phyloP scores from a whole-genome alignment of 35 echinoderm and acorn worm genomes.

The Ptychodera flava region DNA sequence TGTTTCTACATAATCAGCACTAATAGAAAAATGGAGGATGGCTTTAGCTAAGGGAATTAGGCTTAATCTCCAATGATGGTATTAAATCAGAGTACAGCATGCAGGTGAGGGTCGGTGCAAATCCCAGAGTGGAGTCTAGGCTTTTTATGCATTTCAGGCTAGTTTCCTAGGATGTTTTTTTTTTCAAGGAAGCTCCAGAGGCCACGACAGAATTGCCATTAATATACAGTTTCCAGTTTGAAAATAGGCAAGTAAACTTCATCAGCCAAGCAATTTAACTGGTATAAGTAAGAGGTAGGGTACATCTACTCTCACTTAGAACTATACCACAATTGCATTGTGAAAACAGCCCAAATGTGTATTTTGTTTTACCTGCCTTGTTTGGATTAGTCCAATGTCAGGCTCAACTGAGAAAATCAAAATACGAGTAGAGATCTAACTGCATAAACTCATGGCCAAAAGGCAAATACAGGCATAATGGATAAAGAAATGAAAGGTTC shows the following conservation, averaged over 20 bases:
- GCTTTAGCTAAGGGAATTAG: neutral
- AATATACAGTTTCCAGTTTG: neutral
- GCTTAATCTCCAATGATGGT: neutral
- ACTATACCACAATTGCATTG: neutral
- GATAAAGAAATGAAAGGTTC: neutral
- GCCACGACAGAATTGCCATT: neutral
- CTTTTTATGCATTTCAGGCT: neutral
- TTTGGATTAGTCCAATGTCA: too few species aligned
- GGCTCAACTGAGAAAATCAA: too few species aligned
- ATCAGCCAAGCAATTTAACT: neutral
- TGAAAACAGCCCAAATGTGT: too few species aligned
- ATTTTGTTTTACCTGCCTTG: too few species aligned
- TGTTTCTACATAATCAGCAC: neutral
- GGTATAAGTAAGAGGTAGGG: neutral
- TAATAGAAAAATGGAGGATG: constrained; percentile 1
- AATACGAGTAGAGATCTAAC: too few species aligned
- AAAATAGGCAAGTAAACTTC: neutral
- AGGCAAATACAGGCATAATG: neutral
- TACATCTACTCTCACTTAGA: neutral
- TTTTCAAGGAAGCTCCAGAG: neutral
- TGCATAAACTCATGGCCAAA: neutral
- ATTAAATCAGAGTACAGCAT: neutral
- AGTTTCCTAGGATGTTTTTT: neutral
- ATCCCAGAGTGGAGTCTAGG: neutral
- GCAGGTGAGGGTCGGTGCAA: neutral